These are phyloP conservation scores for Drosophila ananassae DNA, from an alignment of 1,140 invertebrate species.

Conservation along the genomic window DNA sequence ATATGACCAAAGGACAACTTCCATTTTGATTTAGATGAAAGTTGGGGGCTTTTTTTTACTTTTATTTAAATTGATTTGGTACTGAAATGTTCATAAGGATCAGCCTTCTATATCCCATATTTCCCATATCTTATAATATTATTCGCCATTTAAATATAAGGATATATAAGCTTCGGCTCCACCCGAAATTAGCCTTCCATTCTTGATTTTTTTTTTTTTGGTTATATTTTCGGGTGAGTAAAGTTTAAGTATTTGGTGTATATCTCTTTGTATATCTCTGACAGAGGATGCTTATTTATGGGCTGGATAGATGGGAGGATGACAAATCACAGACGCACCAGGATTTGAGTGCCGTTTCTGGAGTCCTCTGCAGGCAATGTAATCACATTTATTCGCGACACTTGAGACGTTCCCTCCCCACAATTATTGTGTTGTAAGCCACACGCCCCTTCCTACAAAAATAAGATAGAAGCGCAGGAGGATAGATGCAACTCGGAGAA, in stretches of 20 bases:
- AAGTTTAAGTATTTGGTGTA: not conserved
- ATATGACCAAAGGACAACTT: no score
- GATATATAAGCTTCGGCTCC: no score
- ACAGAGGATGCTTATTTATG: slow-evolving; percentile 71
- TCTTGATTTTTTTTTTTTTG: no score
- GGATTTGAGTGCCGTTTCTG: slow-evolving; percentile 1
- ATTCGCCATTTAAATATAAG: no score
- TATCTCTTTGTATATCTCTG: not conserved
- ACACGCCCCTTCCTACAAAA: slow-evolving; percentile 42
- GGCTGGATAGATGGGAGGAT: slow-evolving; percentile 39
- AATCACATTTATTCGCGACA: slow-evolving; percentile 80
- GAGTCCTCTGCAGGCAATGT: slow-evolving; percentile 43
- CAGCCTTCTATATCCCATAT: no score
- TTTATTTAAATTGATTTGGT: no score
- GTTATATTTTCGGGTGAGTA: not conserved
- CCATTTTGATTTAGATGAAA: no score
- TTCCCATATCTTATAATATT: no score
- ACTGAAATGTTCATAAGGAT: no score
- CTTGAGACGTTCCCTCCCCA: slow-evolving; percentile 43
- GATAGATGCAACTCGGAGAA: slow-evolving; percentile 8
- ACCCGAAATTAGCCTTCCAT: no score
- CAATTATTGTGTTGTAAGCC: slow-evolving; percentile 76
- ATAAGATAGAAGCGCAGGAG: slow-evolving; percentile 2
- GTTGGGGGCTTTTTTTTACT: no score
- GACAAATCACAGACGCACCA: slow-evolving; percentile 69